Conservation (phyloP, 2,888 invertebrate genomes). For the Dascillus cervinus region DNA sequence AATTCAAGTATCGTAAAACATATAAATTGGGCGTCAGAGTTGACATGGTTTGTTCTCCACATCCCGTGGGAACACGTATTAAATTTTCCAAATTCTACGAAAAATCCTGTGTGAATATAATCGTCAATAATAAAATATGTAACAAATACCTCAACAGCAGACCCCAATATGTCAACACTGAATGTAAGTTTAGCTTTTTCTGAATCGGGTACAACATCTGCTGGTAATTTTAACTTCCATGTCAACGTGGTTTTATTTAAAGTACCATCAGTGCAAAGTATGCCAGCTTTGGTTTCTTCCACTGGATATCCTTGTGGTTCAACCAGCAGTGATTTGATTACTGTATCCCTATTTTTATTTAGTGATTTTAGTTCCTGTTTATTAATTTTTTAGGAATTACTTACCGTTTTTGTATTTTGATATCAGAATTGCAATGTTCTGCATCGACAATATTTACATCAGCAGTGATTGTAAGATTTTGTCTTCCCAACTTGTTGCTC, state of each 20-base stretch:
- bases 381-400: conserved; percentile 5
- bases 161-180: conserved; percentile 57
- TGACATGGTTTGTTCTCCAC: conserved; percentile 78
- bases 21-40: conserved; percentile 67
- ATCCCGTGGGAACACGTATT: conserved; percentile 63
- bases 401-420: conserved; percentile 42
- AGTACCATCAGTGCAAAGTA: conserved; percentile 59
- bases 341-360: conserved; percentile 47
- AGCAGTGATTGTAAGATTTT: conserved; percentile 48
- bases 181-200: conserved; percentile 54
- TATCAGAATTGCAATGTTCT: conserved; percentile 45
- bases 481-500: conserved; percentile 27
- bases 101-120: too few species aligned
- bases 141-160: conserved; percentile 48
- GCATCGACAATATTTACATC: conserved; percentile 43
- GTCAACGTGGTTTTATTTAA: conserved; percentile 25
- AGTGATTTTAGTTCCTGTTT: conserved; percentile 35
- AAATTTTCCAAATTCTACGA: conserved; percentile 57
- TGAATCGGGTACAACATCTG: conserved; percentile 53
- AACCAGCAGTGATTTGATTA: conserved; percentile 54
- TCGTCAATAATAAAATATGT: conserved; percentile 1
- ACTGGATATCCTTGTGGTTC: conserved; percentile 66
- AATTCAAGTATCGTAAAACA: conserved; percentile 55
- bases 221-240: conserved; percentile 46
- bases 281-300: conserved; percentile 55